These are phyloP conservation scores for Pyralis farinalis DNA, from an alignment of 2,888 invertebrate genomes.

Conservation along the genomic window DNA sequence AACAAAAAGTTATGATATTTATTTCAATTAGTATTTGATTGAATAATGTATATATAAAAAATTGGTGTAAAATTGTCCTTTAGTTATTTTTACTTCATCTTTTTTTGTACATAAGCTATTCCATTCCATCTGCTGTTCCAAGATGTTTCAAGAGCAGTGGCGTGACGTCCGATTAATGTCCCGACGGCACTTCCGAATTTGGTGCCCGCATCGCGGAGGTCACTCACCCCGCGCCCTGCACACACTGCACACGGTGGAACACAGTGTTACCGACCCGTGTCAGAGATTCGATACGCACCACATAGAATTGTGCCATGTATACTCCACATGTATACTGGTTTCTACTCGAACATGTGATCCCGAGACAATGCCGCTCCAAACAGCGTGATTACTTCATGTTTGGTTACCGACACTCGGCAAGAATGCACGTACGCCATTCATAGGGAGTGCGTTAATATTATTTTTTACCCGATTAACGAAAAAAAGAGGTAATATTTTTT, in stretches of 20 bases:
- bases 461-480: no score
- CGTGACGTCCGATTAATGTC: constrained; percentile 68
- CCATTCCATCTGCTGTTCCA: constrained; percentile 13
- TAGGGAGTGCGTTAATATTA: no score
- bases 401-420: constrained; percentile 14
- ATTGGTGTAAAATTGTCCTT: no score
- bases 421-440: no score
- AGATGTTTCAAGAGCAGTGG: constrained; percentile 37
- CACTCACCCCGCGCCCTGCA: constrained; percentile 42
- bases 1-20: no score
- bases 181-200: constrained; percentile 58
- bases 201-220: constrained; percentile 62
- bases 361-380: constrained; percentile 5
- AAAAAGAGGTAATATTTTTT: no score
- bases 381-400: constrained; percentile 5
- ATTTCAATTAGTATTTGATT: no score
- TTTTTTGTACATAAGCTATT: not conserved
- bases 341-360: not conserved
- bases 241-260: not conserved
- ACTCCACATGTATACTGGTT: not conserved
- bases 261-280: constrained; percentile 26
- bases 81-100: no score
- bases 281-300: constrained; percentile 21
- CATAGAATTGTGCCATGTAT: no score
- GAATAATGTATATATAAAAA: no score